phyloP scores from a whole-genome alignment of 2,888 invertebrate species.

The Tuberolachnus salignus region DNA sequence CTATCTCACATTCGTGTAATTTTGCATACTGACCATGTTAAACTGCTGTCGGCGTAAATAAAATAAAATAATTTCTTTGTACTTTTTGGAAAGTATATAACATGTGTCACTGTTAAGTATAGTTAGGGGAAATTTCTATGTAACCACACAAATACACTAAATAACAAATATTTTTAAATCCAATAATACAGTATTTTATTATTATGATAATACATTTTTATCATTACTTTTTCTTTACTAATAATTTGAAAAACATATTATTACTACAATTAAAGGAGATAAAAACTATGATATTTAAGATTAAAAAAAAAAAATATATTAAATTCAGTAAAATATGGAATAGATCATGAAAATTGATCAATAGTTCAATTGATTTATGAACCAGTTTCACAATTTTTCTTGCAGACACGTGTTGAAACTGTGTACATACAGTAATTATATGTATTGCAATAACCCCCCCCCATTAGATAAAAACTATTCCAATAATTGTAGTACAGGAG shows the following conservation, averaged over 20 bases:
- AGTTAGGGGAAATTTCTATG: background rate
- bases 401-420: background rate
- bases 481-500: slow-evolving; percentile 13
- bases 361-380: background rate
- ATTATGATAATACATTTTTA: background rate
- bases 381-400: background rate
- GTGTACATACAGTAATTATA: background rate
- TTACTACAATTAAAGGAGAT: background rate
- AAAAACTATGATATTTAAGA: slow-evolving; percentile 9
- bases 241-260: background rate
- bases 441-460: slow-evolving; percentile 20
- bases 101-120: too few relatives aligned
- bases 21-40: too few relatives aligned
- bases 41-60: too few relatives aligned
- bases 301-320: background rate
- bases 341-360: too few relatives aligned
- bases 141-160: background rate
- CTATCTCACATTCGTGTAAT: too few relatives aligned
- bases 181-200: too few relatives aligned
- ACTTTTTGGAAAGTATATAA: too few relatives aligned
- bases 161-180: background rate
- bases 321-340: slow-evolving; percentile 2
- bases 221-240: slow-evolving; percentile 8
- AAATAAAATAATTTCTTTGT: too few relatives aligned
- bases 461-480: slow-evolving; percentile 23